phyloP scores from a whole-genome alignment of 2,113 vertebrate species.

The Oceanites oceanicus region DNA sequence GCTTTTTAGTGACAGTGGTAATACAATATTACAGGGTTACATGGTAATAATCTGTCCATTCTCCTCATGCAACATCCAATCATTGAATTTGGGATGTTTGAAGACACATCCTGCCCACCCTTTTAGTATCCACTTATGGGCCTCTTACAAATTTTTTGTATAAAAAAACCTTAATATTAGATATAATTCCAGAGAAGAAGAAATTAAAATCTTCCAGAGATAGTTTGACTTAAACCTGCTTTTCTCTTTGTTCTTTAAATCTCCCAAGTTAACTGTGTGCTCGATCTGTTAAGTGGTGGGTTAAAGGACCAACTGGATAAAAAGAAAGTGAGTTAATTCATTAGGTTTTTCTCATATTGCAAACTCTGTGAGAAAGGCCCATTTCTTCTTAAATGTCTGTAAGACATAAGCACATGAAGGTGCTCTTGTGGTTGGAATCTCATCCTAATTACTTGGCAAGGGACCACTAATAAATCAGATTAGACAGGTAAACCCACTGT shows the following conservation, averaged over 20 bases:
- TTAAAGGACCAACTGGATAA: neutral
- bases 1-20: neutral
- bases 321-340: neutral
- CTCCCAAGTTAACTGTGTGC: neutral
- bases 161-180: neutral
- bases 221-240: neutral
- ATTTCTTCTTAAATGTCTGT: neutral
- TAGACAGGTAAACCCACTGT: neutral
- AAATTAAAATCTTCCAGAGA: neutral
- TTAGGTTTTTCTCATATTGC: neutral
- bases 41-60: neutral
- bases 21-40: neutral
- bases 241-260: neutral
- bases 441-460: neutral
- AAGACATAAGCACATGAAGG: neutral
- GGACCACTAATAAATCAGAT: conserved; percentile 1
- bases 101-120: neutral
- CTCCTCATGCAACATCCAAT: neutral
- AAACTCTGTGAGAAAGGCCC: neutral
- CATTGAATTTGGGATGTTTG: neutral
- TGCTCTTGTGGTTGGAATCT: neutral
- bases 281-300: neutral
- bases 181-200: neutral
- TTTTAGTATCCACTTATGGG: neutral
- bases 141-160: neutral